Conservation (phyloP, 2,888 invertebrate genomes). For the Heliconius hortense region DNA sequence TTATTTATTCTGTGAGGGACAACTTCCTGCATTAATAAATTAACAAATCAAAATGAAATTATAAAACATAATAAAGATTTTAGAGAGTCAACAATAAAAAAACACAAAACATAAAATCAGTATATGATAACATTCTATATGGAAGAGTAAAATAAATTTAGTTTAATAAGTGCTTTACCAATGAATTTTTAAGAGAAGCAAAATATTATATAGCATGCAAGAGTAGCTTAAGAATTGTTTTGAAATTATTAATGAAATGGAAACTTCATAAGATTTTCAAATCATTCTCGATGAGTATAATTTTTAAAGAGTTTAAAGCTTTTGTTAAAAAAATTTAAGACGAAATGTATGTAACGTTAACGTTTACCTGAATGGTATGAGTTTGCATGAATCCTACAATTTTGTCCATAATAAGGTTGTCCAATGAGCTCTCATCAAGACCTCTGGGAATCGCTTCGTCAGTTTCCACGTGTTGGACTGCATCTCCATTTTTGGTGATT, state of each 20-base stretch:
- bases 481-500: constrained; percentile 84
- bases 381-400: constrained; percentile 88
- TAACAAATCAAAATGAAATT: not conserved
- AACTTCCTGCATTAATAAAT: not conserved
- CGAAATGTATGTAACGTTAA: not conserved
- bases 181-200: not conserved
- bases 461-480: constrained; percentile 79
- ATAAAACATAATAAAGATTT: not conserved
- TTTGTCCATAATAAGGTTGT: constrained; percentile 88
- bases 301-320: not conserved
- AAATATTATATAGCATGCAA: not conserved
- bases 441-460: constrained; percentile 89
- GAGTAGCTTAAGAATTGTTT: not conserved
- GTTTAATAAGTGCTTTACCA: not conserved
- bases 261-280: not conserved
- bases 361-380: constrained; percentile 88
- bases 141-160: not conserved
- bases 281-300: not conserved
- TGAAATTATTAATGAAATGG: not conserved
- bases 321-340: too few relatives aligned
- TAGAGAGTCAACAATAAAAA: not conserved
- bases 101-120: not conserved
- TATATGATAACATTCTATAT: not conserved
- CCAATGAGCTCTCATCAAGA: constrained; percentile 87
- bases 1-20: not conserved